Evolutionary conservation across 2,113 vertebrate species (phyloP), one percentile per base, ranked within the genome.

Genomic region (Rafetus swinhoei): DNA sequence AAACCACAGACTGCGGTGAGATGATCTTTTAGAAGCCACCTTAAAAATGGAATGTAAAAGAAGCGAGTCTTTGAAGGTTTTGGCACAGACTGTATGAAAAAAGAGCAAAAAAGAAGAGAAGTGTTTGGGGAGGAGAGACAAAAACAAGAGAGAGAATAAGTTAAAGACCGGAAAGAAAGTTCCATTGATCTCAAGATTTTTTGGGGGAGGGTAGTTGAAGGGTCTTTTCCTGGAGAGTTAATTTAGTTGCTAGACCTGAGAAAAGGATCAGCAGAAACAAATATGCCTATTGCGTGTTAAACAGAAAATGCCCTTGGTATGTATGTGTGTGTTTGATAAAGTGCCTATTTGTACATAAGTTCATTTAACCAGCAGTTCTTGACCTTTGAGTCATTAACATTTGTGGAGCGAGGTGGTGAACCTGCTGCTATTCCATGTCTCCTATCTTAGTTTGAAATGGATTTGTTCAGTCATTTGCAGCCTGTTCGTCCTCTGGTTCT

Each of bases 371-470:
- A 1, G 60, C 84, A 94, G 88, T 54, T 76, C 65, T 74, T 45
- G 65, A 82, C 90, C 90, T 77, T 80, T 45, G 53, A 74, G 35
- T 97, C 86, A 87, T 5, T 86, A 89, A 77, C 95, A 90, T 93
- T 29, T 52, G 90, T 86, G 77, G 86, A 84, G 62, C 1, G 27
- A 77, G 83, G 88, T 92, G 54, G 87, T 4, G 52, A 27, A 1
- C 88, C 27, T n/a, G 52, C 29, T 25, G 5, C 39, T 2, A 19
- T 76, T 84, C 22, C 14, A 15, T 53, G 15, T 45, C 88, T 10
- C 56, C 3, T 1, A 65, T 35, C 24, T 81, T 55, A 29, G 81
- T 76, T 60, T 0, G 1, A 74, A 74, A 91, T 60, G 1, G n/a
- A 2, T 79, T 57, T 45, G 0, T 72, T 56, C 2, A 25, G 65